Percentiles rank a stretch among this genome's conserved stretches.
These are phyloP conservation scores for Aurelia aurita DNA, from an alignment of 30 jellyfish, hydroid and myxozoan genomes.

Conservation along the genomic window DNA sequence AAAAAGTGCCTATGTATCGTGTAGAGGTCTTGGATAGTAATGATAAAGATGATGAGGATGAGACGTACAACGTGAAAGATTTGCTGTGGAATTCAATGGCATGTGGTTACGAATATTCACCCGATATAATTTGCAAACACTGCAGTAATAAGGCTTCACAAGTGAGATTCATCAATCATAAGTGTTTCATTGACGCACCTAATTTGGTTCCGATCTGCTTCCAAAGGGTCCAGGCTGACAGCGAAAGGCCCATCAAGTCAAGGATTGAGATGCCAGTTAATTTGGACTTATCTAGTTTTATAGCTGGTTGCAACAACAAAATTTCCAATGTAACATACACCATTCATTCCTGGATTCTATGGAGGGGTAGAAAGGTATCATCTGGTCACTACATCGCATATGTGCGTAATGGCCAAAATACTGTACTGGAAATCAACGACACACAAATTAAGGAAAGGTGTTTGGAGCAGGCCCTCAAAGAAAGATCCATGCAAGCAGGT, in stretches of 20 bases:
- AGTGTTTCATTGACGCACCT: background rate
- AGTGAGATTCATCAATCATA: background rate
- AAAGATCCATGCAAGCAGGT: too few relatives aligned
- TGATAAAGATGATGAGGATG: background rate
- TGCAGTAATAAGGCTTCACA: constrained; percentile 1
- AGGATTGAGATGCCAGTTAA: background rate
- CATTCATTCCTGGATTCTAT: background rate
- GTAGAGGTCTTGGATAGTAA: too few relatives aligned
- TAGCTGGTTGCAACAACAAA: background rate
- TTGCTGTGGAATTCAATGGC: constrained; percentile 20
- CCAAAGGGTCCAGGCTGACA: background rate
- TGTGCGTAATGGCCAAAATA: background rate
- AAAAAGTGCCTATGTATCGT: too few relatives aligned
- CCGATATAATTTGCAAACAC: background rate
- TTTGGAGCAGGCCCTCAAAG: too few relatives aligned
- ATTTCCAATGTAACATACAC: background rate
- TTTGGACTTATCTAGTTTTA: background rate
- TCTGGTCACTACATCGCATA: background rate
- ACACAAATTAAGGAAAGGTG: background rate
- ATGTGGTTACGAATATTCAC: constrained; percentile 14
- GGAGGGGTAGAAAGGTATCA: background rate
- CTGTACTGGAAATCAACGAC: background rate
- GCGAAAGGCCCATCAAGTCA: background rate
- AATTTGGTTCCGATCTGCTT: background rate
- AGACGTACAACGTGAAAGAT: background rate